These are phyloP conservation scores for Drosophila suzukii DNA, from an alignment of 1,140 invertebrate genomes.

Conservation along the genomic window DNA sequence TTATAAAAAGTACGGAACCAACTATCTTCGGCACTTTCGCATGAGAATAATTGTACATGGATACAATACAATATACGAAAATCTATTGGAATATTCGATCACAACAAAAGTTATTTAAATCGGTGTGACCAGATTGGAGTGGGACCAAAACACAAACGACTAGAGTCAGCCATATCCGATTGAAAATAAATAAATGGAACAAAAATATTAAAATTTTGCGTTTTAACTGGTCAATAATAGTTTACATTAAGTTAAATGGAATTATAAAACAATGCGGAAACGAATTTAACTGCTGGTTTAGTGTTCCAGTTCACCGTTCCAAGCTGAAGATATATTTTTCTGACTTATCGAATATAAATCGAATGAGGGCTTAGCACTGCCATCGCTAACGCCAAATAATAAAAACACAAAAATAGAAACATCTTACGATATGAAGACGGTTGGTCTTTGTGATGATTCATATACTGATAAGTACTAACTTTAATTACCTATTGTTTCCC, in stretches of 20 bases:
- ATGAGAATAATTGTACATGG: slow-evolving; percentile 40
- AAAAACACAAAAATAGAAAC: slow-evolving; percentile 24
- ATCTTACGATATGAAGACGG: slow-evolving; percentile 26
- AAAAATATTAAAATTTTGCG: background rate
- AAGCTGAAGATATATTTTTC: background rate
- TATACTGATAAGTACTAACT: background rate
- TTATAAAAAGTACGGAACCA: slow-evolving; percentile 7
- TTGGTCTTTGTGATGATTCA: slow-evolving; percentile 16
- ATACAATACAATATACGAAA: slow-evolving; percentile 42
- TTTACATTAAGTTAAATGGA: background rate
- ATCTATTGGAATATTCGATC: slow-evolving; percentile 47
- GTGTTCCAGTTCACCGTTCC: slow-evolving; percentile 7
- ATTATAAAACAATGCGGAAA: background rate
- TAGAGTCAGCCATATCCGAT: background rate
- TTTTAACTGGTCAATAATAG: background rate
- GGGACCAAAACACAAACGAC: background rate
- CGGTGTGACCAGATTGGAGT: slow-evolving; percentile 13
- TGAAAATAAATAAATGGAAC: background rate
- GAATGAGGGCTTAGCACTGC: slow-evolving; percentile 5
- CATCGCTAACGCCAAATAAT: slow-evolving; percentile 22
- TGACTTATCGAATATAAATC: slow-evolving; percentile 9
- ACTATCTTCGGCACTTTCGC: slow-evolving; percentile 26
- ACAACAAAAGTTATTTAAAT: slow-evolving; percentile 30
- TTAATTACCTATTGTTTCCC: slow-evolving; percentile 2
- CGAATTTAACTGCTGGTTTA: background rate